Base-by-base conservation (phyloP, 35 echinoderm and acorn worm genomes). In the Nesometra sesokonis region DNA sequence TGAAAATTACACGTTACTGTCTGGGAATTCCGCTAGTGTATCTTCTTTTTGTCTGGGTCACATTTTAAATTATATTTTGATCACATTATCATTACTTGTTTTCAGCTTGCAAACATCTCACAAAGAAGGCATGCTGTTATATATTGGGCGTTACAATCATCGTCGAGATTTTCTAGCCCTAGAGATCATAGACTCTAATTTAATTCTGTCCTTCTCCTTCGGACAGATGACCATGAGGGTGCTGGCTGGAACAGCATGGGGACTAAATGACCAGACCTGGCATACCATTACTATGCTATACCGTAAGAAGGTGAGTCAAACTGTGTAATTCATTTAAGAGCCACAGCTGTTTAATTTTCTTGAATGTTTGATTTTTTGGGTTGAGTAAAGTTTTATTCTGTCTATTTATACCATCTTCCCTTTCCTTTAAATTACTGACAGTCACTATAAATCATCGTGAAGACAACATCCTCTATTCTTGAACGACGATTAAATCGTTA, bases 201-300 rank as follows among this genome's bases (percentile, higher is more conserved):
- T 97, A 21, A 77, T 91, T 17, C 88, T 97, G 35, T 93, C 94
- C 11, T 97, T 97, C 76, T 89, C 91, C 32, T 91, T 93, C 11
- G 94, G 94, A 19, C 83, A 85, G 23, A 86, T 97, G n/a, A 93
- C 90, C 82, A 97, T 97, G 94, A 87, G 94, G 77, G 91, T 97
- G 13, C 90, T 93, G 76, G 94, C 90, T 17, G 94, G 94, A n/a
- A 85, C 80, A 78, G 91, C 91, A 31, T 91, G 91, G 38, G 94
- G 94, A 34, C 88, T 97, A 43, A 91, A 83, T 77, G 91, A 97
- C 77, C 52, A 85, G 17, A 88, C 85, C 77, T 97, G 94, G 94
- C 94, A 97, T 76, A 34, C 88, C 27, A 86, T 97, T 11, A 82
- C 90, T 32, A 32, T 97, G 47, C 46, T 77, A 21, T 97, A 97